Base-by-base conservation (phyloP, 2,888 invertebrate species). In the Ormyrus labotus region DNA sequence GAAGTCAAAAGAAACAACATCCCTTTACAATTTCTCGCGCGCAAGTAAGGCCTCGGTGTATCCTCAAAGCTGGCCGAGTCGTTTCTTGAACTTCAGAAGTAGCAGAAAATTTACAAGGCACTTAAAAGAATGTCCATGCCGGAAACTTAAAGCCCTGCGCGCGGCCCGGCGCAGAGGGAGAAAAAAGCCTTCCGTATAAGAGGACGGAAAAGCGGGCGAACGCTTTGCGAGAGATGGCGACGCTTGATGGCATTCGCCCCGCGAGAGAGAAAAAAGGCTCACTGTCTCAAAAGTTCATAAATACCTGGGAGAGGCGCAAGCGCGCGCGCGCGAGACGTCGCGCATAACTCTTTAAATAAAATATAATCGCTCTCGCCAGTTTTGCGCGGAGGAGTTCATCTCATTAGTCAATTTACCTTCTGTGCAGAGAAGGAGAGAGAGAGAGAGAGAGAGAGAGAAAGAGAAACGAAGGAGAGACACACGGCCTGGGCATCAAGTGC, bases 371-470 rank as follows among this genome's bases (percentile, higher is more conserved):
- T 75, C 75, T 70, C 60, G 50, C 60, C 47, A 61, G 57, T 3
- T 0, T 11, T 34, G 51, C 6, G 50, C 53, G 6, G 19, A 71
- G 60, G 47, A 48, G 75, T 68, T 78, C 75, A 69, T 79, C 81
- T 81, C 76, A 81, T 81, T 81, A 81, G 81, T 81, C 81, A 81
- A 81, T 81, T 76, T 67, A 74, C 58, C 58, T 58, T 72, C 61
- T 75, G 48, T 19, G 34, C 34, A 34, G 34, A 34, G 34, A 34
- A 55, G 9, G 48, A 11, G 34, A n/a, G 5, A 57, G 47, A 63
- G 10, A 55, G 61, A 71, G 9, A 63, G 60, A 67, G 61, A 65
- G 50, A 55, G 60, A 11, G 19, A 11, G 34, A 9, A 9, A 48
- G n/a, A 45, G 58, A 65, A 5, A 19, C 50, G 48, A 34, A n/a